Evolutionary conservation across 2,888 invertebrate genomes (phyloP).

Genomic region (Odontocolon sp.): DNA sequence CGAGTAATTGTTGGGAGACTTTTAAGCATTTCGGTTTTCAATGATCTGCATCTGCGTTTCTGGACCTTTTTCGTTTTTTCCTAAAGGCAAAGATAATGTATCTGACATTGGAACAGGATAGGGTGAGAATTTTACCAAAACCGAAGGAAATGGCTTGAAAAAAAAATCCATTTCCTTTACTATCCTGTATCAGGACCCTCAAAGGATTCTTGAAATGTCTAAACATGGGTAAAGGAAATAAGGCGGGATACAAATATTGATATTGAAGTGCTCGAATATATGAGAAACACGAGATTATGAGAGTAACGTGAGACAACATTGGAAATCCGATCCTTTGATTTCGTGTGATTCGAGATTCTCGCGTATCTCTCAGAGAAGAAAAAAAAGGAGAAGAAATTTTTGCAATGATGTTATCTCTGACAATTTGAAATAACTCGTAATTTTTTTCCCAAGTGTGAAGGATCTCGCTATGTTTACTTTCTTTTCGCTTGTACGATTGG

Average conservation of each 20-base stretch:
- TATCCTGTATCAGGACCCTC: constrained; percentile 7
- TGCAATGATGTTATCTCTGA: neutral
- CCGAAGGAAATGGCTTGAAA: constrained; percentile 1
- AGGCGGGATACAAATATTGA: constrained; percentile 32
- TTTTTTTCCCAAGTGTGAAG: constrained; percentile 2
- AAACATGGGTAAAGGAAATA: neutral
- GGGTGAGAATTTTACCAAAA: too few relatives aligned
- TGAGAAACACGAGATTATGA: constrained; percentile 38
- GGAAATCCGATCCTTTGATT: constrained; percentile 39
- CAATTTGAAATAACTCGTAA: constrained; percentile 12
- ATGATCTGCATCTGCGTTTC: too few relatives aligned
- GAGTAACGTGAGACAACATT: constrained; percentile 18
- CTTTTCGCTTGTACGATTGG: constrained; percentile 6
- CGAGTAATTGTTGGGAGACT: neutral
- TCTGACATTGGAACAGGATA: too few relatives aligned
- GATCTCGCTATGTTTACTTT: neutral
- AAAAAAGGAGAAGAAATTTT: neutral
- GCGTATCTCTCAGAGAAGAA: too few relatives aligned
- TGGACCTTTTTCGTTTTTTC: too few relatives aligned
- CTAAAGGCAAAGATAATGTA: too few relatives aligned
- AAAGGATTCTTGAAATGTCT: constrained; percentile 23
- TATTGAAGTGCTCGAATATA: constrained; percentile 24
- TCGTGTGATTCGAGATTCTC: neutral
- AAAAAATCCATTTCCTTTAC: constrained; percentile 44
- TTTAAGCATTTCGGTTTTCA: too few relatives aligned